Conservation (phyloP, 2,113 vertebrate species). For the Seriola rivoliana region DNA sequence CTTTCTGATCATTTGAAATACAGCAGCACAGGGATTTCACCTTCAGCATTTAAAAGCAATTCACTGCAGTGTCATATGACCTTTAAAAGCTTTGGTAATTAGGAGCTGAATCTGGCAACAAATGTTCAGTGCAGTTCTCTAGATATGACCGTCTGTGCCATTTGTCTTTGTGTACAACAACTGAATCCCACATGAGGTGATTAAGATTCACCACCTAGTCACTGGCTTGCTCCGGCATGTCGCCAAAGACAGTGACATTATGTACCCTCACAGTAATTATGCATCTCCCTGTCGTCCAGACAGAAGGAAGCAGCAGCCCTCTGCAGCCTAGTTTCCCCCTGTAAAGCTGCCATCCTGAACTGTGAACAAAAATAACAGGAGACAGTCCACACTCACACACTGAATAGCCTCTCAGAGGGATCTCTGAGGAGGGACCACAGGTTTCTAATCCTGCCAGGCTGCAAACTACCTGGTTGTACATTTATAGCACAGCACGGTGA, state of each 20-base stretch:
- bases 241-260: constrained; percentile 20
- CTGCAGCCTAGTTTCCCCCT: background rate
- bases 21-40: background rate
- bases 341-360: constrained; percentile 1
- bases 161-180: background rate
- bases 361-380: background rate
- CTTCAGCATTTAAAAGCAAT: background rate
- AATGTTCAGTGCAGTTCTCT: background rate
- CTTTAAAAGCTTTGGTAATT: background rate
- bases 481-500: constrained; percentile 17
- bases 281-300: background rate
- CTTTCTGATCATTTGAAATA: background rate
- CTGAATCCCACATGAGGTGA: constrained; percentile 33
- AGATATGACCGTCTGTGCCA: constrained; percentile 2
- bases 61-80: background rate
- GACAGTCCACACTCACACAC: background rate
- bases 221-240: constrained; percentile 27
- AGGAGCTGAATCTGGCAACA: background rate
- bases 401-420: background rate
- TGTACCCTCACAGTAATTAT: constrained; percentile 21
- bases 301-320: constrained; percentile 7
- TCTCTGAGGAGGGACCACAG: constrained; percentile 1
- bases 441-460: background rate
- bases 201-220: constrained; percentile 45
- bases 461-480: constrained; percentile 24